A percentile compares a stretch with the other conserved stretches of the same genome.
phyloP scores from a whole-genome alignment of 2,888 invertebrate genomes.

The Tetanocera ferruginea region DNA sequence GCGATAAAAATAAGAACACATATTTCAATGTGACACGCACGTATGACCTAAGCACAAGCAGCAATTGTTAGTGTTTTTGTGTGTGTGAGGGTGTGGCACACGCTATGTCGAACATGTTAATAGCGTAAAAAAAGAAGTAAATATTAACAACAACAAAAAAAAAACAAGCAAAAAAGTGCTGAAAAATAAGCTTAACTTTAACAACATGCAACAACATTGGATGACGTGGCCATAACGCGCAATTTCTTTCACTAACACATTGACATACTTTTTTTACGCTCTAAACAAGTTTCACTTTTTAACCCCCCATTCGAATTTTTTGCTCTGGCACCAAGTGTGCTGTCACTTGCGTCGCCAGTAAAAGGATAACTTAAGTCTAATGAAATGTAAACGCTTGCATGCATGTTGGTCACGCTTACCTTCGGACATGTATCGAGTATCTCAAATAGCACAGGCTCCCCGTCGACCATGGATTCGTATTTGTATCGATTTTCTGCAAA shows the following conservation, averaged over 20 bases:
- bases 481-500: conserved; percentile 89
- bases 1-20: conserved; percentile 7
- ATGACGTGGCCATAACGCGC: conserved; percentile 4
- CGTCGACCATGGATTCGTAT: conserved; percentile 88
- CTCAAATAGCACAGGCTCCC: conserved; percentile 90
- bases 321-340: neutral
- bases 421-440: conserved; percentile 88
- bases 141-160: neutral
- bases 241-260: neutral
- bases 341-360: neutral
- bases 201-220: neutral
- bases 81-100: conserved; percentile 12
- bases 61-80: conserved; percentile 21
- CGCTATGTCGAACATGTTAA: conserved; percentile 9
- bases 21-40: conserved; percentile 10
- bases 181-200: neutral
- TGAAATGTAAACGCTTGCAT: neutral
- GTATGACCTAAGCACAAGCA: neutral
- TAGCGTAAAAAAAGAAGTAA: neutral
- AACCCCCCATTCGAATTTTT: neutral
- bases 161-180: neutral
- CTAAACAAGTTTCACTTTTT: neutral
- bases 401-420: conserved; percentile 53
- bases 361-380: neutral
- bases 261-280: neutral